Evolutionary conservation across 2,113 vertebrate genomes (phyloP).

Genomic region (Syngnathus scovelli): DNA sequence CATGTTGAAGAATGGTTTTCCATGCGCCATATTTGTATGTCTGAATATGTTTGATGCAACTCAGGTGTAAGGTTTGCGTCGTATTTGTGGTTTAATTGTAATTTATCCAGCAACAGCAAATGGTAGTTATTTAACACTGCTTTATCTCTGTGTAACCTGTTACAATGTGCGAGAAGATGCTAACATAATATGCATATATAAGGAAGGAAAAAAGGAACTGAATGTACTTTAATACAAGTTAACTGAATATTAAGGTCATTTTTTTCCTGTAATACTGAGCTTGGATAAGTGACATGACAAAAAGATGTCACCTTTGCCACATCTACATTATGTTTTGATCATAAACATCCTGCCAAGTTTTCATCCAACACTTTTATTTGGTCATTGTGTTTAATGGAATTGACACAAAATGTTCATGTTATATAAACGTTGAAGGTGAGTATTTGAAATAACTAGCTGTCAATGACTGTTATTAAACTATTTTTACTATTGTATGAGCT

Average conservation of each 20-base stretch:
- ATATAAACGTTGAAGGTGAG: conserved; percentile 1
- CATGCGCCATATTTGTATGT: conserved; percentile 1
- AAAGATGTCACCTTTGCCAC: not conserved
- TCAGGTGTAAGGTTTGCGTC: conserved; percentile 29
- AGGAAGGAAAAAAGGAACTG: not conserved
- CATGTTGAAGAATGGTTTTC: not conserved
- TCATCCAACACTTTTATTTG: conserved; percentile 6
- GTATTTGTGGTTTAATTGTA: conserved; percentile 15
- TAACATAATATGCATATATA: conserved; percentile 7
- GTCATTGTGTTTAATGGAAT: not conserved
- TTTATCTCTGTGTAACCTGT: conserved; percentile 36
- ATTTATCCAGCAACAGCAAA: conserved; percentile 16
- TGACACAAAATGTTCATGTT: not conserved
- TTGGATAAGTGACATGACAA: not conserved
- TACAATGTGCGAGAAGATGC: conserved; percentile 23
- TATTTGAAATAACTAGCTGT: conserved; percentile 2
- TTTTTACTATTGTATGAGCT: no score
- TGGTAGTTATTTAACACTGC: conserved; percentile 15
- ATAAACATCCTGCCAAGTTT: conserved; percentile 9
- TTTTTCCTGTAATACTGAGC: conserved; percentile 23
- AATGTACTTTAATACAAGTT: not conserved
- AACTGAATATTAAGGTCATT: conserved; percentile 23
- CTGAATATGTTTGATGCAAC: conserved; percentile 1
- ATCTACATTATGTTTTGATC: not conserved
- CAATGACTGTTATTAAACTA: not conserved